A percentile compares a stretch with the other conserved stretches of the same genome.
phyloP scores from a whole-genome alignment of 2,888 invertebrate genomes.

The Sesamia inferens region DNA sequence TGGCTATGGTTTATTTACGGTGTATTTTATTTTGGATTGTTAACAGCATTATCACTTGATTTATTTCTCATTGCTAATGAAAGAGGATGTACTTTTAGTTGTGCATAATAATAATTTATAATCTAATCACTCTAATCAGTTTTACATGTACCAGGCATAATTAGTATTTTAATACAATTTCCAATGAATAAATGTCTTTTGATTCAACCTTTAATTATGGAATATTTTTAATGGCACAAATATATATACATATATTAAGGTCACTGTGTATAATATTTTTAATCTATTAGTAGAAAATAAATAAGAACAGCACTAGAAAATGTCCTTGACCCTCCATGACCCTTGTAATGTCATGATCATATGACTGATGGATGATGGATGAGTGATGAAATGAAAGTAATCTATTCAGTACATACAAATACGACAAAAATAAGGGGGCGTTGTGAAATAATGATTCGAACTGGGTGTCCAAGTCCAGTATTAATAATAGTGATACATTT shows the following conservation, averaged over 20 bases:
- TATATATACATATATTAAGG: neutral
- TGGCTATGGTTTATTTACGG: slow-evolving; percentile 86
- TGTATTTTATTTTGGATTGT: slow-evolving; percentile 81
- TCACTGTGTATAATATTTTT: neutral
- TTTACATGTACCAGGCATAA: slow-evolving; percentile 58
- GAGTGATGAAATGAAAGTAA: neutral
- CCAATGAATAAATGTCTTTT: slow-evolving; percentile 54
- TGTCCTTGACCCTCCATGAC: slow-evolving; percentile 10
- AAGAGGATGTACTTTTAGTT: slow-evolving; percentile 87
- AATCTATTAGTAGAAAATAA: neutral
- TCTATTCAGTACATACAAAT: neutral
- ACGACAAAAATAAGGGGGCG: neutral
- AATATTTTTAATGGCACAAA: slow-evolving; percentile 1
- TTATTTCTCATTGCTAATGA: slow-evolving; percentile 86
- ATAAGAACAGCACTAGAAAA: slow-evolving; percentile 14
- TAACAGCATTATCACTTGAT: slow-evolving; percentile 81
- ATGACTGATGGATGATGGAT: neutral
- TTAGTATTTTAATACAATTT: slow-evolving; percentile 56
- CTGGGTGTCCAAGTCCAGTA: neutral
- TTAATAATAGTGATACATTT: neutral
- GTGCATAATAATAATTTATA: slow-evolving; percentile 73
- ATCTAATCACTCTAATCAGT: slow-evolving; percentile 43
- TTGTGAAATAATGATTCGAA: slow-evolving; percentile 11
- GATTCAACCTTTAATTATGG: slow-evolving; percentile 28
- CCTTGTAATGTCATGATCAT: slow-evolving; percentile 25